These are phyloP conservation scores for Sus scrofa DNA, from an alignment of 2,113 vertebrate genomes.

Conservation along the genomic window T2T-Sscrofa CM000824.6:209594001-209594500, in stretches of 20 bases:
- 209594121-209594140: no score
- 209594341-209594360: not conserved
- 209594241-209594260: not conserved
- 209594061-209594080: no score
- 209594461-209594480: not conserved
- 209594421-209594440: not conserved
- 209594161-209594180: no score
- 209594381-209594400: not conserved
- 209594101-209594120: no score
- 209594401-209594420: not conserved
- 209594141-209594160: no score
- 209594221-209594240: not conserved
- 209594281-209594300: not conserved
- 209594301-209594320: not conserved
- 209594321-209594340: not conserved
- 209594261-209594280: not conserved
- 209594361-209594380: not conserved
- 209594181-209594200: no score
- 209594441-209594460: not conserved
- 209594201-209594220: no score
- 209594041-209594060: no score
- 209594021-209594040: no score
- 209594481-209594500: not conserved
- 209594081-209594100: no score
- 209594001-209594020: no score